Evolutionary conservation across 2,797 vertebrate species (phyloP).

Genomic region (Knipowitschia caucasica): DNA sequence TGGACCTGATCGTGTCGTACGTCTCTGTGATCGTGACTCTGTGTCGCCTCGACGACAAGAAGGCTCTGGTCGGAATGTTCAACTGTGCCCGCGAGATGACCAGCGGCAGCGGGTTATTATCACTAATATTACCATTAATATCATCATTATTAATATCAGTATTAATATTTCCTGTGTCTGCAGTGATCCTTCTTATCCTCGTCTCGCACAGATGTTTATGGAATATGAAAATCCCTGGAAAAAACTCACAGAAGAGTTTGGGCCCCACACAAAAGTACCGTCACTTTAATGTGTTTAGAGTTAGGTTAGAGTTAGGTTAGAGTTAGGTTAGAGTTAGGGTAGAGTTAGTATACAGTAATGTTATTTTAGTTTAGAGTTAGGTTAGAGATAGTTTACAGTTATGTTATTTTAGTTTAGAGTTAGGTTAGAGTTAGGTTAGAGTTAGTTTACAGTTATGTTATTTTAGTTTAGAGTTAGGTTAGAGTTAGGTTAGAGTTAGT

Average conservation of each 20-base stretch:
- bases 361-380: too few relatives aligned
- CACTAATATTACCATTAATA: neutral
- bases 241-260: conserved; percentile 92
- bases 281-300: too few relatives aligned
- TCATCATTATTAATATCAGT: neutral
- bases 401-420: too few relatives aligned
- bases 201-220: conserved; percentile 89
- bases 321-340: too few relatives aligned
- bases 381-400: too few relatives aligned
- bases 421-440: too few relatives aligned
- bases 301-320: too few relatives aligned
- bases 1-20: conserved; percentile 91
- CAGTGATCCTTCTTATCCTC: conserved; percentile 86
- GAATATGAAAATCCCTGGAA: conserved; percentile 91
- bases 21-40: conserved; percentile 85
- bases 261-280: conserved; percentile 89
- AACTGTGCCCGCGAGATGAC: conserved; percentile 91
- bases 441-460: too few relatives aligned
- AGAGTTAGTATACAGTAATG: too few relatives aligned
- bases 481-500: too few relatives aligned
- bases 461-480: too few relatives aligned
- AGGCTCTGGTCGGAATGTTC: conserved; percentile 84
- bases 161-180: conserved; percentile 9
- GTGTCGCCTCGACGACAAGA: conserved; percentile 88
- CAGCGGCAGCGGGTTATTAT: conserved; percentile 77